phyloP scores from a whole-genome alignment of 64 coral and sea anemone species.

The Pocillopora verrucosa region DNA sequence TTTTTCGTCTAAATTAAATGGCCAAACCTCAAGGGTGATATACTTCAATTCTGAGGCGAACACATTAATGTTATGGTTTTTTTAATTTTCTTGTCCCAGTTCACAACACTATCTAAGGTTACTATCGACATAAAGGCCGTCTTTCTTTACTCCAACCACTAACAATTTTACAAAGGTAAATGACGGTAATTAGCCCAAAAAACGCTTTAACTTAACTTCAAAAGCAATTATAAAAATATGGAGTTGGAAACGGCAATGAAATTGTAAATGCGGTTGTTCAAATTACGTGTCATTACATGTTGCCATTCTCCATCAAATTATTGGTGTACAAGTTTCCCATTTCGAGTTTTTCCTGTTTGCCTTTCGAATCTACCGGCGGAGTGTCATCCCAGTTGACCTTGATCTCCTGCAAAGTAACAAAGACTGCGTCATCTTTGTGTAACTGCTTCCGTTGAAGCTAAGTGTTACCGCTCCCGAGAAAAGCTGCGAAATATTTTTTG shows the following conservation, averaged over 20 bases:
- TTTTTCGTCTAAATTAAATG: no score
- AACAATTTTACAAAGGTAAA: no score
- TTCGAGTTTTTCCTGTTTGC: not conserved
- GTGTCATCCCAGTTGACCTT: slow-evolving; percentile 20
- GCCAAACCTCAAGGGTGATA: no score
- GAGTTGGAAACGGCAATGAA: not conserved
- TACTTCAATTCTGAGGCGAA: no score
- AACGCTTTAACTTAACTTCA: no score
- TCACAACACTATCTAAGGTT: no score
- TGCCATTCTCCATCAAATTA: not conserved
- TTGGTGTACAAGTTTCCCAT: not conserved
- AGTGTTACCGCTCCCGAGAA: no score
- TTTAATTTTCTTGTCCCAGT: no score
- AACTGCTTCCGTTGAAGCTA: not conserved
- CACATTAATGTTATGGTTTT: no score
- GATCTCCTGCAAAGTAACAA: slow-evolving; percentile 15
- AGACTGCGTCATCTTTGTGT: not conserved
- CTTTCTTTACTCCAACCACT: not conserved
- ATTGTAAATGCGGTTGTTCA: not conserved
- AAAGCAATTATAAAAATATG: no score
- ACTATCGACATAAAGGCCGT: no score
- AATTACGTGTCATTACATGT: not conserved
- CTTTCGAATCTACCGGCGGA: not conserved
- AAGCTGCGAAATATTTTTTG: no score
- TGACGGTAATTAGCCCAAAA: not conserved